These are phyloP conservation scores for Coelopa pilipes DNA, from an alignment of 2,888 invertebrate genomes.

Conservation along the genomic window DNA sequence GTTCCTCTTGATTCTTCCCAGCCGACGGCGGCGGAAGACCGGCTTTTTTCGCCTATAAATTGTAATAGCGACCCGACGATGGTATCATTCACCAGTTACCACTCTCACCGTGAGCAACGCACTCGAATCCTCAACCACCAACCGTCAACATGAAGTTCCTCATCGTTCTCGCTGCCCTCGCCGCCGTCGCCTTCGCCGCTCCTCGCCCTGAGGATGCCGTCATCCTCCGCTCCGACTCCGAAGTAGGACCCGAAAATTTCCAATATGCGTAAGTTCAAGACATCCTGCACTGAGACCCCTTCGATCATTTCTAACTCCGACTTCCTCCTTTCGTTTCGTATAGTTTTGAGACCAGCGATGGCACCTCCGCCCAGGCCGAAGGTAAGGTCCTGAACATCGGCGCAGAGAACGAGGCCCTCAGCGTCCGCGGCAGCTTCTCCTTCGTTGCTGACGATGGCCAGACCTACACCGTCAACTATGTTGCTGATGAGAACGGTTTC, in stretches of 20 bases:
- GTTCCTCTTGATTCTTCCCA: slow-evolving; percentile 23
- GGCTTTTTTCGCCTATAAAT: slow-evolving; percentile 50
- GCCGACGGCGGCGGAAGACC: neutral
- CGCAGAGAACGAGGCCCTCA: slow-evolving; percentile 54
- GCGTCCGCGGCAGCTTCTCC: slow-evolving; percentile 67
- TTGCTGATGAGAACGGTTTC: slow-evolving; percentile 60
- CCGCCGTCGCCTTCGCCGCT: slow-evolving; percentile 56
- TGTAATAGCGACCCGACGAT: slow-evolving; percentile 47
- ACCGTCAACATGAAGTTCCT: slow-evolving; percentile 60
- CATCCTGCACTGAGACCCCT: slow-evolving; percentile 70
- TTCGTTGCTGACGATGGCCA: slow-evolving; percentile 70
- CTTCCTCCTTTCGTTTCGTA: slow-evolving; percentile 6
- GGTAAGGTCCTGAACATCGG: slow-evolving; percentile 69
- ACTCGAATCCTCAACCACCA: slow-evolving; percentile 23
- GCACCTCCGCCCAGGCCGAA: slow-evolving; percentile 67
- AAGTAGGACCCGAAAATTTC: slow-evolving; percentile 71
- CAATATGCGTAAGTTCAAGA: slow-evolving; percentile 71
- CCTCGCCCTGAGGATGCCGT: slow-evolving; percentile 66
- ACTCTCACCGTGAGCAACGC: slow-evolving; percentile 45
- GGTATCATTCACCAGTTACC: slow-evolving; percentile 51
- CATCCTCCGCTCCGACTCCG: slow-evolving; percentile 69
- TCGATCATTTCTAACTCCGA: neutral
- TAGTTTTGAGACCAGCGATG: slow-evolving; percentile 70
- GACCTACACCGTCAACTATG: slow-evolving; percentile 69
- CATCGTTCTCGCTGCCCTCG: slow-evolving; percentile 58